These are phyloP conservation scores for Aphidoletes aphidimyza DNA, from an alignment of 2,888 invertebrate species.

Conservation along the genomic window DNA sequence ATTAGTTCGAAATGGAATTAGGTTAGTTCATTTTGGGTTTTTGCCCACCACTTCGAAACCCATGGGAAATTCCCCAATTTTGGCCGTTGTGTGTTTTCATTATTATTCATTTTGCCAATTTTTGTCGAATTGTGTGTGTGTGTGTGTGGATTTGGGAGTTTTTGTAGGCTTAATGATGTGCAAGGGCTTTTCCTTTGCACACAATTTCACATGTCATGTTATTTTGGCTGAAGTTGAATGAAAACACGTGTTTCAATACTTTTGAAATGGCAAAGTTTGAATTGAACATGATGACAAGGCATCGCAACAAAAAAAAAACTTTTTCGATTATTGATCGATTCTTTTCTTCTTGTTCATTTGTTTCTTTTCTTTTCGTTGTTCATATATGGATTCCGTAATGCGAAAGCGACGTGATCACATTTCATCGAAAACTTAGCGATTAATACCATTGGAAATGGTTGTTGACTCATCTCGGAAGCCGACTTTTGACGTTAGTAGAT, in stretches of 20 bases:
- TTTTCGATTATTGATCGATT: conserved; percentile 42
- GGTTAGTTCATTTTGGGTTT: conserved; percentile 15
- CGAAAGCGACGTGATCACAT: not conserved
- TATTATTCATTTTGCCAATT: not conserved
- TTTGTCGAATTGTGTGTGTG: not conserved
- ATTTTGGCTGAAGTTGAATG: too few species aligned
- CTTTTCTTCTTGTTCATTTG: not conserved
- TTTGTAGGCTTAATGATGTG: too few species aligned
- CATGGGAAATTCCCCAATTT: not conserved
- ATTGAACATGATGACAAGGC: too few species aligned
- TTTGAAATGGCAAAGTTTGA: not conserved
- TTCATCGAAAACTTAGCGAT: not conserved
- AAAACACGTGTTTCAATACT: conserved; percentile 9
- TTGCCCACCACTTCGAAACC: not conserved
- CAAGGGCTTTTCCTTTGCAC: too few species aligned
- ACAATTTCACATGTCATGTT: too few species aligned
- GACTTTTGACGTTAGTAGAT: not conserved
- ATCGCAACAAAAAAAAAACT: not conserved
- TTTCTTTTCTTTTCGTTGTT: not conserved
- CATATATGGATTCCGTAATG: not conserved
- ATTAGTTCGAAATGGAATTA: not conserved
- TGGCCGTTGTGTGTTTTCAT: not conserved
- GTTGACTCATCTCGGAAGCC: not conserved
- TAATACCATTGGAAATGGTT: not conserved
- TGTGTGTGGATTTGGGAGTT: too few species aligned